Conservation (phyloP, 2,888 invertebrate species). For the Bimastos eiseni region DNA sequence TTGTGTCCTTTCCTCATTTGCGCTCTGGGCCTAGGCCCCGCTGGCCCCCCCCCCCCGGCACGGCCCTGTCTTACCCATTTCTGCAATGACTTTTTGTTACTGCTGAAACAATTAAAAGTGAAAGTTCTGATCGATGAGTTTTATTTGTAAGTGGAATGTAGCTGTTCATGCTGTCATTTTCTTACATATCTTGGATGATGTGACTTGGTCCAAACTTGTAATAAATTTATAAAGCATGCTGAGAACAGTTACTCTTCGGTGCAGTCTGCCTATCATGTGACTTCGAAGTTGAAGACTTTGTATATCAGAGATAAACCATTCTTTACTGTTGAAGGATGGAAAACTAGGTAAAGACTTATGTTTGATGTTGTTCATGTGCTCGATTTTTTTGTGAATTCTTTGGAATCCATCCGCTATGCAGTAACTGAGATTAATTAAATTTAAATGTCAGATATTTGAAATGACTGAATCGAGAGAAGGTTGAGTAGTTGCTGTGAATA, state of each 20-base stretch:
- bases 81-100: not conserved
- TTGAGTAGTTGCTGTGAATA: not conserved
- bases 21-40: too few relatives aligned
- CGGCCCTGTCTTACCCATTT: too few relatives aligned
- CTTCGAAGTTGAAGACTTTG: not conserved
- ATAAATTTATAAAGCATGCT: not conserved
- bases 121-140: not conserved
- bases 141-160: not conserved
- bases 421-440: constrained; percentile 5
- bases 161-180: not conserved
- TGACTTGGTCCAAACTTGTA: not conserved
- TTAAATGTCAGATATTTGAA: not conserved
- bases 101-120: not conserved
- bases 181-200: too few relatives aligned
- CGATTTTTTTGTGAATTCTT: not conserved
- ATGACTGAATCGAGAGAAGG: not conserved
- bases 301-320: not conserved
- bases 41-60: too few relatives aligned
- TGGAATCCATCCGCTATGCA: not conserved
- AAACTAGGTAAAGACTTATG: not conserved
- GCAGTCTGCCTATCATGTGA: not conserved
- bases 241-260: not conserved
- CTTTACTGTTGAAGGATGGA: not conserved
- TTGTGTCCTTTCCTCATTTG: too few relatives aligned
- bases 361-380: not conserved